Base-by-base conservation (phyloP, 2,888 invertebrate genomes). In the Caenorhabditis sulstoni region DNA sequence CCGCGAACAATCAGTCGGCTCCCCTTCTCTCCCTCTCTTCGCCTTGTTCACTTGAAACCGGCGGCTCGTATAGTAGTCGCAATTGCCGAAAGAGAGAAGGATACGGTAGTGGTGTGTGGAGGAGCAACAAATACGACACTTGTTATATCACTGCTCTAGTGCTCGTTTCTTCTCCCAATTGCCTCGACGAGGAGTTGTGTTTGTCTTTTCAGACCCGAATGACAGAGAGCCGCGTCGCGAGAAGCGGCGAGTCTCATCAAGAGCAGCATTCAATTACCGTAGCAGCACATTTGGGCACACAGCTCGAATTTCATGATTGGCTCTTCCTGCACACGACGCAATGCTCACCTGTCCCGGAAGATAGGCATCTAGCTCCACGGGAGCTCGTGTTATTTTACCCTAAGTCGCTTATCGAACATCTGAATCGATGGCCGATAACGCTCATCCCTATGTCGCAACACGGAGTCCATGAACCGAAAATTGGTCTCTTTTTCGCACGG, bases 1-100 rank as follows among this genome's bases (percentile, higher is more conserved):
- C 45, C 37, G 23, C 41, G 52, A 73, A 61, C 55, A 62, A 73
- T 64, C 62, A 62, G 62, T 55, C 50, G 47, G 44, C 22, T 57
- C 23, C 35, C 22, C 47, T 47, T 39, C 35, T 55, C 45, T 20
- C 47, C 35, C 35, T 12, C 12, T 39, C 20, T 67, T 39, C 47
- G 47, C 58, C 20, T 74, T 64, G 41, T 66, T 66, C 61, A 66
- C 73, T 74, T 65, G 65, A 65, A 74, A 74, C 73, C 71, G 62
- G 57, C 62, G 71, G 62, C 71, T 71, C 71, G 71, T 71, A 71
- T 71, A 71, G 71, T 64, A 64, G 71, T 66, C 65, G 59, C 65
- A 65, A 66, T 75, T 66, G 74, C 74, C 75, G 75, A 75, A 75
- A 75, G 67, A 64, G 71, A 71, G 64, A 71, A 62, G 67, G 75